A percentile compares a stretch with the other conserved stretches of the same genome.
These are phyloP conservation scores for Melozone crissalis DNA, from an alignment of 2,113 vertebrate genomes.

Conservation along the genomic window DNA sequence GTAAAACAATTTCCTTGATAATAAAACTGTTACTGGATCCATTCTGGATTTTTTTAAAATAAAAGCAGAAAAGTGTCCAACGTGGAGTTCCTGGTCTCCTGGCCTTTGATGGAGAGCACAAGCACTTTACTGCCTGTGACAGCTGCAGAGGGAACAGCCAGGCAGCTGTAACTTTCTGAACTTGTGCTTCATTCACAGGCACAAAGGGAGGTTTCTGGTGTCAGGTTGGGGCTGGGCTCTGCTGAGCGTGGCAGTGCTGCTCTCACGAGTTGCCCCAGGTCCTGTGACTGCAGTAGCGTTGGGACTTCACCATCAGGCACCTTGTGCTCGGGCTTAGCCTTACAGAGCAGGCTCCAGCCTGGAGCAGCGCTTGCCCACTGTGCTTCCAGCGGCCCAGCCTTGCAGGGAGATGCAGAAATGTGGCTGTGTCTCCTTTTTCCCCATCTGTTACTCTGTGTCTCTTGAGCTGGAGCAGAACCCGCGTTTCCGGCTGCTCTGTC, in stretches of 20 bases:
- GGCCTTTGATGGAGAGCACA: not conserved
- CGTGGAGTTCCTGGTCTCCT: not conserved
- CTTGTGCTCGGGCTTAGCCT: not conserved
- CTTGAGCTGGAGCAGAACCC: rapidly evolving
- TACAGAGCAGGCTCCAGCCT: not conserved
- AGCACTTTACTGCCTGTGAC: rapidly evolving
- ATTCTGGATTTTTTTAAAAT: constrained; percentile 69
- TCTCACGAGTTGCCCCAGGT: rapidly evolving
- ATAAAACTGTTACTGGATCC: constrained; percentile 69
- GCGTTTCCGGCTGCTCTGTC: not conserved
- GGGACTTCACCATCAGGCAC: not conserved
- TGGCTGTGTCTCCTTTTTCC: not conserved
- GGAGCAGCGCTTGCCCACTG: not conserved
- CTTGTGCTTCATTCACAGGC: not conserved
- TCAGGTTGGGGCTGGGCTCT: rapidly evolving
- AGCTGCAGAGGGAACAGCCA: not conserved
- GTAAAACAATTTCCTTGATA: constrained; percentile 58
- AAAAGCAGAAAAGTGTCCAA: constrained; percentile 58
- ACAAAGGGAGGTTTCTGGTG: not conserved
- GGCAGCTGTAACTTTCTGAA: not conserved
- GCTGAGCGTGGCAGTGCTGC: not conserved
- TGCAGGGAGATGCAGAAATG: no score
- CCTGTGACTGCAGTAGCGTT: not conserved
- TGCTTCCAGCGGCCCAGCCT: not conserved
- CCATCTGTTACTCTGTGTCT: not conserved